Evolutionary conservation across 2,888 invertebrate species (phyloP).

Genomic region (Leptopilina myrica): DNA sequence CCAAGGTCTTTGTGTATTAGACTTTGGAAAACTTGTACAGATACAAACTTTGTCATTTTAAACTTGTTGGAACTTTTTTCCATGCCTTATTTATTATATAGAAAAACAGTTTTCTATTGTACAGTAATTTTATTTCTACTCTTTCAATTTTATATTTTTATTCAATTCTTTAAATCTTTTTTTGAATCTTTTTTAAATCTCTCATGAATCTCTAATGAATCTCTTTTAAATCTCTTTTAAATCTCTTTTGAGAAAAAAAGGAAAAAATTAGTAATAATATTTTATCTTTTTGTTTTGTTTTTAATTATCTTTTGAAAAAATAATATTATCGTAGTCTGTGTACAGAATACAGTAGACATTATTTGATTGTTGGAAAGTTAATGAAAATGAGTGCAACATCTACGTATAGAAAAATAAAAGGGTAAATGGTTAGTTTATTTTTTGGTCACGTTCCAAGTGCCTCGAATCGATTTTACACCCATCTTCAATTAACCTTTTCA

Average conservation of each 20-base stretch:
- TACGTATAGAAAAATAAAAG: background rate
- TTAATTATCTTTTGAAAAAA: no score
- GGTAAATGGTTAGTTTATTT: background rate
- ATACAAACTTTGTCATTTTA: background rate
- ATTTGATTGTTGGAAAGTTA: background rate
- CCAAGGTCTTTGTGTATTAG: background rate
- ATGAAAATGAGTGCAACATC: background rate
- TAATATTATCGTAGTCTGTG: no score
- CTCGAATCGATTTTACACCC: constrained; percentile 20
- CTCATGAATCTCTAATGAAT: no score
- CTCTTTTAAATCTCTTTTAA: no score
- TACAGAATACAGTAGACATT: no score
- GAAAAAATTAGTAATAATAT: no score
- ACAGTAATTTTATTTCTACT: background rate
- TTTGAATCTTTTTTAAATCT: no score
- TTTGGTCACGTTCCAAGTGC: constrained; percentile 22
- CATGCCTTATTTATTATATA: background rate
- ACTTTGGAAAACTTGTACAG: background rate
- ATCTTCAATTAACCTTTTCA: constrained; percentile 29
- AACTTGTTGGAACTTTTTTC: background rate
- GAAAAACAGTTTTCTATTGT: background rate
- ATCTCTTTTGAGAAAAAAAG: no score
- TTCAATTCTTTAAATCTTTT: no score
- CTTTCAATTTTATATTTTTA: no score
- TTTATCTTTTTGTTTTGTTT: no score